These are phyloP conservation scores for Mirza zaza DNA, from an alignment of 2,113 vertebrate species.

Conservation along the genomic window DNA sequence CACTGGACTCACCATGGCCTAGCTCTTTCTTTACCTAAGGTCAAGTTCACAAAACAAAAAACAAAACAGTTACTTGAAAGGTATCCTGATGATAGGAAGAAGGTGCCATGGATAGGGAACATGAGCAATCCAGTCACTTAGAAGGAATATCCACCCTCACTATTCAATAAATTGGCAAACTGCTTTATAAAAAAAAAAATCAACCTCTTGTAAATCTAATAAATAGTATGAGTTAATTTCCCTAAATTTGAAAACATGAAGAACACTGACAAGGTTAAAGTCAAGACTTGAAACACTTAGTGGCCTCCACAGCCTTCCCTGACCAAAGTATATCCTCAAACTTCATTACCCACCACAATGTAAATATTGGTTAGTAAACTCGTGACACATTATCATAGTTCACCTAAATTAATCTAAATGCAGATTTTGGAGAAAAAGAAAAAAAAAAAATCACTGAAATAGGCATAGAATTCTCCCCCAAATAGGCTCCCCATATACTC, in stretches of 20 bases:
- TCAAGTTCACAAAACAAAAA: neutral
- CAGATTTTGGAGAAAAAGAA: constrained; percentile 2
- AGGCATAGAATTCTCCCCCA: neutral
- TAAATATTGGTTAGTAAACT: constrained; percentile 5
- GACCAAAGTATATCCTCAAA: neutral
- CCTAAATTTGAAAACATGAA: neutral
- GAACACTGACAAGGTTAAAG: neutral
- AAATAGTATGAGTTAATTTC: neutral
- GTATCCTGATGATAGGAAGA: neutral
- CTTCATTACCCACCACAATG: neutral
- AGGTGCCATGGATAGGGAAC: neutral
- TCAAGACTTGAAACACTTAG: neutral
- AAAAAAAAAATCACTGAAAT: neutral
- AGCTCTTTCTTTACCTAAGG: constrained; percentile 24
- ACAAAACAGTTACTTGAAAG: neutral
- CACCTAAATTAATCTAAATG: neutral
- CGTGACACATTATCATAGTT: neutral
- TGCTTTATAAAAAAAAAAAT: neutral
- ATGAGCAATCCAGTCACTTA: neutral
- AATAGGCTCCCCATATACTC: neutral
- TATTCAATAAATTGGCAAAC: neutral
- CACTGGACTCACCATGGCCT: neutral
- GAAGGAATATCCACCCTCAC: neutral
- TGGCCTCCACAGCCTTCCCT: neutral
- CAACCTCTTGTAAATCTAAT: neutral